Base-by-base conservation (phyloP, 2,888 invertebrate genomes). In the Halictus quadricinctus region DNA sequence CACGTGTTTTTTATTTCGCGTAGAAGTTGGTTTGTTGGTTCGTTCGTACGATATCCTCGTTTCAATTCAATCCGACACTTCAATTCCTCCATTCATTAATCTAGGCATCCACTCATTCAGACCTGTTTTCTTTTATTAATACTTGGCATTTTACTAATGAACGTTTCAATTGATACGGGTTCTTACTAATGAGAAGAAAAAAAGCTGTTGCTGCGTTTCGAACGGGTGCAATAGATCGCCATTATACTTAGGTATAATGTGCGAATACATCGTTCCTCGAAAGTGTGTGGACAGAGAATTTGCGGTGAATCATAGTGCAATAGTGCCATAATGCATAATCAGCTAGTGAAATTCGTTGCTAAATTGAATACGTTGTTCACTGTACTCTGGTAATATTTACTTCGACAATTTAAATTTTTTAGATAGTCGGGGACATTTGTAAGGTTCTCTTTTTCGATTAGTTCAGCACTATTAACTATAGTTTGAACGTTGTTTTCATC, bases 101-200 rank as follows among this genome's bases (percentile, higher is more conserved):
- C 81, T 76, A 73, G 73, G 66, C 21, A 76, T 73, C 69, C 36
- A 10, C 4, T 54, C 72, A 83, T 83, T 80, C 76, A 83, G 48
- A 66, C 21, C 66, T 15, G 72, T 46, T 80, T 10, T 10, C 81
- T 48, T 81, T 81, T 73, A 76, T 81, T 73, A 76, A 83, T 73
- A 41, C 72, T 36, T 69, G 48, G 29, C 29, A 43, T 60, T 66
- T 41, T 72, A 21, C 58, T 76, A 76, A 81, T 66, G 81, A 83
- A 76, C 10, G 41, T 72, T 81, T 54, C 46, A 41, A 48, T 29
- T 21, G 54, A 54, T 46, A n/a, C 29, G 1, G 48, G 29, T 73
- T 81, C 58, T 21, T 66, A 58, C 48, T n/a, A n/a, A 29, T 21
- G 21, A 54, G 25, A 64, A 46, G 21, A n/a, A 50, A 50, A n/a